Base-by-base conservation (phyloP, 2,113 vertebrate species). In the Setophaga petechia region DNA sequence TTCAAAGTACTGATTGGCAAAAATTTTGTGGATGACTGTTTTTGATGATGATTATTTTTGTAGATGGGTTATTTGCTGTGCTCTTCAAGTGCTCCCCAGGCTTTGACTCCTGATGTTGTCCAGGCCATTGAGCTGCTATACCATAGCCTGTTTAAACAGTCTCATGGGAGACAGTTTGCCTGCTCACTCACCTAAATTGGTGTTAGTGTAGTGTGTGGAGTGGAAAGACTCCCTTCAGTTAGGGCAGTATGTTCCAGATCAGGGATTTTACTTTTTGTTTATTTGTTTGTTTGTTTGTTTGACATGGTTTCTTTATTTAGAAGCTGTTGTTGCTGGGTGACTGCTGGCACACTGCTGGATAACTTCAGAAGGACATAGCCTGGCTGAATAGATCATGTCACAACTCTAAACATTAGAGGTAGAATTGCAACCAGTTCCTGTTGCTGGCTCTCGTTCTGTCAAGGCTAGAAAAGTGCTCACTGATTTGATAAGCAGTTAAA, bases 1-100 rank as follows among this genome's bases (percentile, higher is more conserved):
- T 95, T 95, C 82, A 81, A 88, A 88, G 57, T 75, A 74, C 75
- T 81, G 63, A 88, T 84, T 88, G 68, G 68, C 82, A 86, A 78
- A 90, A 88, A 78, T 78, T 23, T 94, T 94, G 83, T 95, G 95
- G 92, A 77, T 95, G 92, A 67, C 76, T 96, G 79, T 90, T 96
- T 93, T 92, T 94, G 72, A 90, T 77, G 21, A 85, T 89, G 52
- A 88, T 96, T 88, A 86, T 94, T 96, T 94, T 88, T 94, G 82
- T 93, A 65, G 79, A 92, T 84, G 85, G 84, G 47, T 81, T 90
- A 88, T 96, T 95, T 94, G 66, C 88, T 63, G 1, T 81, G 72
- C 72, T 94, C 47, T 93, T 80, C 65, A 90, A 96, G 61, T 78
- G 83, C 55, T 93, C 85, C 88, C 88, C 33, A 86, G 92, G 52